Conservation (phyloP, 2,797 vertebrate genomes). For the Macroramphosus scolopax region DNA sequence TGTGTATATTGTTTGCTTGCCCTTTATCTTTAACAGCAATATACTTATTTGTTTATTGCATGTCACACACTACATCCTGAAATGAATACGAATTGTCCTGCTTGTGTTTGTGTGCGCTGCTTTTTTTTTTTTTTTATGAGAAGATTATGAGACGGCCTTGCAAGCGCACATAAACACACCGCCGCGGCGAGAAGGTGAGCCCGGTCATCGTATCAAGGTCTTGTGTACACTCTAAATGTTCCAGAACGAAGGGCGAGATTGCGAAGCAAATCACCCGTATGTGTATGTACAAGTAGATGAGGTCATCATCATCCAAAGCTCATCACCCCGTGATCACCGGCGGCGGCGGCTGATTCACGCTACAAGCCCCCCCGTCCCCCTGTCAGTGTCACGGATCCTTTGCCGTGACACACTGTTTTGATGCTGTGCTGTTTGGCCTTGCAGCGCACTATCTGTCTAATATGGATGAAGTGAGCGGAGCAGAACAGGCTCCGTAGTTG, state of each 20-base stretch:
- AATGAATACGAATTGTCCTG: too few species aligned
- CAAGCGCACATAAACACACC: conserved; percentile 2
- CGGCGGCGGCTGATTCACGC: conserved; percentile 48
- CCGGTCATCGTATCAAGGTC: conserved; percentile 12
- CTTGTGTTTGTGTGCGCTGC: too few species aligned
- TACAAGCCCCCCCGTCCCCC: conserved; percentile 27
- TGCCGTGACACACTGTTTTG: conserved; percentile 52
- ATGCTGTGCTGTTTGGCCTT: conserved; percentile 48
- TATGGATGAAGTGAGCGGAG: conserved; percentile 45
- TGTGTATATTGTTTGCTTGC: conserved; percentile 31
- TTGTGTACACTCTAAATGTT: conserved; percentile 19
- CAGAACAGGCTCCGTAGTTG: conserved; percentile 16
- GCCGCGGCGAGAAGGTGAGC: conserved; percentile 8
- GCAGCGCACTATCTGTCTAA: conserved; percentile 38
- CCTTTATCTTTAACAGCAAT: conserved; percentile 48
- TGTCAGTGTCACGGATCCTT: conserved; percentile 60
- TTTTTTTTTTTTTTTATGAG: too few species aligned
- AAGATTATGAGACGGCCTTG: too few species aligned
- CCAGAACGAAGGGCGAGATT: conserved; percentile 3
- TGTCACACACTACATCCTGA: conserved; percentile 26
- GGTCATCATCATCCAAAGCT: conserved; percentile 32
- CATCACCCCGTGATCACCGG: conserved; percentile 25
- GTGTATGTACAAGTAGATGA: conserved; percentile 7
- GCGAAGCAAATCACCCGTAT: conserved; percentile 6
- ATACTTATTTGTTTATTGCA: conserved; percentile 37